Base-by-base conservation (phyloP, 2,888 invertebrate genomes). In the Chrysolina haemoptera region DNA sequence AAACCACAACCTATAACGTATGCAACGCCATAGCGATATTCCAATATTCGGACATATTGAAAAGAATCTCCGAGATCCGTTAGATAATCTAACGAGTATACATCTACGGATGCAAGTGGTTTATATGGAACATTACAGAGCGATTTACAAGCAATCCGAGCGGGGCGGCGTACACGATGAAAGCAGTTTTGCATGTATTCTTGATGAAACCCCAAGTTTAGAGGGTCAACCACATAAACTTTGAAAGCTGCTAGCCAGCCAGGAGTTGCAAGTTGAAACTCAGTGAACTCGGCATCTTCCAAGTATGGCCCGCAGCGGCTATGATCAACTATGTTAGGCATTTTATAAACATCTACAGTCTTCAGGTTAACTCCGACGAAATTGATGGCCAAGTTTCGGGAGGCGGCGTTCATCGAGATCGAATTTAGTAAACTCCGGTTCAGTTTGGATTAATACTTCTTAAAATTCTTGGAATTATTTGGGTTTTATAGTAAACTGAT, bases 171-270 rank as follows among this genome's bases (percentile, higher is more conserved):
- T 27, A 59, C 59, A 16, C 43, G 64, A 64, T 41, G 46, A 84
- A 84, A 86, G 85, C 84, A 85, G 85, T 85, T 86, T 86, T 86
- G 84, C 85, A 85, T 86, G 86, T 86, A 85, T 84, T 70, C 84
- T 80, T 83, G 84, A 84, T 82, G 84, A 84, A 85, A 74, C 82
- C 84, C 83, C 84, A 85, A 85, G 86, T 85, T 86, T 85, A 81
- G 84, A 87, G 87, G 88, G 88, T 87, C 87, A 87, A 88, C 88
- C 88, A 82, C 88, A 88, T 86, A 88, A 88, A 88, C 87, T 88
- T 88, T 84, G 83, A 82, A 86, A 87, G 86, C 85, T 86, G 86
- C 84, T 84, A 82, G 82, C 78, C 70, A 72, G 74, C 82, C 84
- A 85, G 84, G 79, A 79, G 80, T 81, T 82, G 79, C 70, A 78